Base-by-base conservation (phyloP, 2,888 invertebrate species). In the Strigamia crassipes region DNA sequence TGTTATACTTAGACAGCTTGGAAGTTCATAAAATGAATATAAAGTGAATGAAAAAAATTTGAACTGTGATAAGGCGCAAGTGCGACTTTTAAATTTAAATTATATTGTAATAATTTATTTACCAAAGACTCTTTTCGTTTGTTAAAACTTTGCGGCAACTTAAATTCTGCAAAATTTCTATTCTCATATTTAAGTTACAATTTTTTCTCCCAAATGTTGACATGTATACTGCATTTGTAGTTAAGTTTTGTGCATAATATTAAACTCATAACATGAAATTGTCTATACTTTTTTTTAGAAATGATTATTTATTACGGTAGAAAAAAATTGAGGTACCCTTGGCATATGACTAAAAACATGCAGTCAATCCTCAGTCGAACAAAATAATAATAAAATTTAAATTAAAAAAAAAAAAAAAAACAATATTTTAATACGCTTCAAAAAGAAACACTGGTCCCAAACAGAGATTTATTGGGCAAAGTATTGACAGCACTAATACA, bases 401-500 rank as follows among this genome's bases (percentile, higher is more conserved):
- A 34, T 5, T 34, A 51, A 51, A 51, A 51, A 1, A 51, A 51
- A 51, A 51, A 15, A 1, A 46, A 6, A 46, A 51, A 51, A 51
- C 15, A 51, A 51, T 51, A 51, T 51, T 51, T n/a, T 18, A 51
- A 51, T 18, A 51, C 6, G 18, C n/a, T n/a, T 51, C 15, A n/a
- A 18, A 51, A 51, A 51, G 51, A 51, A 51, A 51, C 51, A 51
- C 51, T 51, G 51, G 51, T 51, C 51, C 51, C 51, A 51, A 51
- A 51, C 51, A 51, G 51, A 51, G 51, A 15, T 51, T 51, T 51
- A 51, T 51, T 51, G 51, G 51, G 51, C 51, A 51, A 51, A 51
- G 42, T 51, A 51, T 51, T 51, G 51, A 51, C 51, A 51, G 51
- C 51, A 51, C 51, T 51, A 51, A 51, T 51, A 51, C 51, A 51